These are phyloP conservation scores for Cephonodes hylas DNA, from an alignment of 2,888 invertebrate species.

Conservation along the genomic window DNA sequence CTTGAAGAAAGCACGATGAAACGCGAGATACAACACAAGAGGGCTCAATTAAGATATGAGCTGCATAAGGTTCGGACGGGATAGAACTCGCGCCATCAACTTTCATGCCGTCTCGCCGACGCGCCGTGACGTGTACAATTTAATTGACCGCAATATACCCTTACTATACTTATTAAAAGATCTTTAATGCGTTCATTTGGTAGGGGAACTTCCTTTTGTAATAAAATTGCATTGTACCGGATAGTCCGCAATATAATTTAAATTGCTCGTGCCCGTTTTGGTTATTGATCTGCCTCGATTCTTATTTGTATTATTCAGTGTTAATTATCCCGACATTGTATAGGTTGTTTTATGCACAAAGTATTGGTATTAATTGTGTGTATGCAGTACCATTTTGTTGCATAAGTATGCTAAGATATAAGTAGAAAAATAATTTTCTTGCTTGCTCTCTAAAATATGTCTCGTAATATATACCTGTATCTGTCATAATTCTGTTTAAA, in stretches of 20 bases:
- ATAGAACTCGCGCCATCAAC: constrained; percentile 13
- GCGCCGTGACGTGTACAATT: not conserved
- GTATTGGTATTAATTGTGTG: no score
- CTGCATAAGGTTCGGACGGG: constrained; percentile 1
- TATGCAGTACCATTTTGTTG: no score
- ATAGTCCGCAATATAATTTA: not conserved
- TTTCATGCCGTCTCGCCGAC: not conserved
- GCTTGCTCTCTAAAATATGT: no score
- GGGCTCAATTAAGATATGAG: constrained; percentile 19
- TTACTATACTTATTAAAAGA: not conserved
- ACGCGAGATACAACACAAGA: constrained; percentile 21
- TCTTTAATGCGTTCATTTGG: not conserved
- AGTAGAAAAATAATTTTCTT: no score
- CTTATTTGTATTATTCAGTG: no score
- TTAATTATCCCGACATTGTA: no score
- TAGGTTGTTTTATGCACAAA: no score
- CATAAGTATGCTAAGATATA: no score
- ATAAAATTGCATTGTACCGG: not conserved
- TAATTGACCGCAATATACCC: not conserved
- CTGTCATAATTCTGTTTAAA: no score
- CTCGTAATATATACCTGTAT: no score
- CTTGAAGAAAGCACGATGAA: constrained; percentile 7
- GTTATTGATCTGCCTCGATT: no score
- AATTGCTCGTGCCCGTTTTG: not conserved
- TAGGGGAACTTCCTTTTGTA: not conserved